These are phyloP conservation scores for Drosophila picticornis DNA, from an alignment of 2,888 invertebrate genomes.

Conservation along the genomic window DNA sequence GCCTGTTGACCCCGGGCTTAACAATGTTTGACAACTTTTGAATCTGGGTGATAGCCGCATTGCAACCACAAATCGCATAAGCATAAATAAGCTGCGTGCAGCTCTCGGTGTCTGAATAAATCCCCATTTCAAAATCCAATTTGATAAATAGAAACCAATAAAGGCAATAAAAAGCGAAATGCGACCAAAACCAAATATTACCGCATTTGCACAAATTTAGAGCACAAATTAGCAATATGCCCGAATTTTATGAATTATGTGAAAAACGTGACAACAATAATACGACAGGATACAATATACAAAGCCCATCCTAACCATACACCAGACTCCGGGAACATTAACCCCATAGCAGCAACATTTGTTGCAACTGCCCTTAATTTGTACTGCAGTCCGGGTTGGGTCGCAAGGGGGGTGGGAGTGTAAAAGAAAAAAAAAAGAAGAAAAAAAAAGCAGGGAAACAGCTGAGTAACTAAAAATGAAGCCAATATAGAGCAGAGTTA, in stretches of 20 bases:
- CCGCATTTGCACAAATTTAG: conserved; percentile 73
- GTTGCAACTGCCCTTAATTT: conserved; percentile 56
- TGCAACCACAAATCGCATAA: conserved; percentile 42
- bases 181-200: conserved; percentile 69
- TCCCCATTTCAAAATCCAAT: conserved; percentile 69
- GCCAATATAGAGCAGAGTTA: conserved; percentile 70
- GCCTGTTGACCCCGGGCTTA: conserved; percentile 31
- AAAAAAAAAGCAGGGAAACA: conserved; percentile 44
- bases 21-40: conserved; percentile 54
- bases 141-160: conserved; percentile 76
- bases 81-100: conserved; percentile 41
- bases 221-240: conserved; percentile 77
- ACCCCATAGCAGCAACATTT: conserved; percentile 68
- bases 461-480: conserved; percentile 79
- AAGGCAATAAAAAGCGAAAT: conserved; percentile 58
- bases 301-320: conserved; percentile 13
- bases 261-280: conserved; percentile 79
- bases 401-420: not conserved
- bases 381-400: not conserved
- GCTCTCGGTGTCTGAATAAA: conserved; percentile 24
- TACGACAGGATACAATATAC: conserved; percentile 29
- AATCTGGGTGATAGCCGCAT: conserved; percentile 52
- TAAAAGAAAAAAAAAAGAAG: not conserved
- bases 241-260: conserved; percentile 77
- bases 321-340: conserved; percentile 47